A percentile compares a stretch with the other conserved stretches of the same genome.
Evolutionary conservation across 2,797 vertebrate species (phyloP).

Genomic region (Anomalospiza imberbis): DNA sequence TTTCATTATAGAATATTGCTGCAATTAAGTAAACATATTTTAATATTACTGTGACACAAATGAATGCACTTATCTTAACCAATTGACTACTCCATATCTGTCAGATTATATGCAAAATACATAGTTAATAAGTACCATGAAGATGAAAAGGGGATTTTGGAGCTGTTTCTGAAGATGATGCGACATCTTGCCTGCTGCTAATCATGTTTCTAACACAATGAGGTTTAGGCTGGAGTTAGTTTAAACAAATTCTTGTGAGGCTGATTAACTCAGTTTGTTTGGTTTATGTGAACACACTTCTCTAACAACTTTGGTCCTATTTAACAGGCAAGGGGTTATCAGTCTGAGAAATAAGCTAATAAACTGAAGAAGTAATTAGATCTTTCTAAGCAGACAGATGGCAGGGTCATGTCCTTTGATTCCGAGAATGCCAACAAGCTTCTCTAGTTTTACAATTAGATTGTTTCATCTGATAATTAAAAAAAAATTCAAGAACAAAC

Average conservation of each 20-base stretch:
- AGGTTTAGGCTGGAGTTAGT: neutral
- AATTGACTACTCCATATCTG: neutral
- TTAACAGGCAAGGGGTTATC: neutral
- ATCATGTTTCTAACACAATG: neutral
- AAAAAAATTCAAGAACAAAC: neutral
- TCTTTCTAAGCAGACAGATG: neutral
- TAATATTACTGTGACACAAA: neutral
- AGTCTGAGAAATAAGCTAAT: constrained; percentile 22
- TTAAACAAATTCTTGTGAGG: constrained; percentile 3
- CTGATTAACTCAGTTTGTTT: neutral
- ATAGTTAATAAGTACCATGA: neutral
- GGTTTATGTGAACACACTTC: neutral
- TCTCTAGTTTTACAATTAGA: neutral
- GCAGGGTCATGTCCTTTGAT: neutral
- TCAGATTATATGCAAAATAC: neutral
- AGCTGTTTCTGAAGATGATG: neutral
- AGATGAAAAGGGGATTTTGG: neutral
- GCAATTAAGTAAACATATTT: neutral
- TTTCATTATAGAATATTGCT: neutral
- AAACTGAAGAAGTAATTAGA: constrained; percentile 37
- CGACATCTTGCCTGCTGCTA: neutral
- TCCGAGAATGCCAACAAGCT: neutral
- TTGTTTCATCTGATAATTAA: neutral
- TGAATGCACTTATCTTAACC: neutral
- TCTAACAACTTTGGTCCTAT: neutral